Evolutionary conservation across 2,888 invertebrate species (phyloP), one percentile per base, ranked within the genome.

Genomic region (Leptogaster cylindrica): DNA sequence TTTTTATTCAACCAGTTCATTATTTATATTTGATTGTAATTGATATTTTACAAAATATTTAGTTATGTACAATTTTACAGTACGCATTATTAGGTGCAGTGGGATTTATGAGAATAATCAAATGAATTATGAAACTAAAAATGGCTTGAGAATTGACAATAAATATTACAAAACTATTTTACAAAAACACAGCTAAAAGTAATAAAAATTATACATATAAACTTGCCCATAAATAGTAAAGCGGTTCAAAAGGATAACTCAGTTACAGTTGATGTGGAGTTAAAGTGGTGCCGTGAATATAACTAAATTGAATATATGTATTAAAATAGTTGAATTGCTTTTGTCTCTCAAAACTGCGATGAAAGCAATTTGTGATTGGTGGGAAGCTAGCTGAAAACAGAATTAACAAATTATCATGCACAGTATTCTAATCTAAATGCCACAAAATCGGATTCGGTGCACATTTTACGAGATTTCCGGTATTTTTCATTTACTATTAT

Each of bases 401-500:
- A 58, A 58, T 36, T 16, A 58, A 58, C 25, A 58, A 28, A 20
- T 12, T 39, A 27, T 25, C 58, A 58, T 58, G 58, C 58, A 58
- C 36, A 58, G 25, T 2, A 20, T 41, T 58, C 28, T 58, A 39
- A 41, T 58, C 23, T 41, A 39, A 58, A 58, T 41, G 41, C 58
- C 23, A 36, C 25, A 25, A 58, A 58, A 39, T 58, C 52, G 70
- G 70, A 66, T 66, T 70, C 70, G 70, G 70, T 70, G 70, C 70
- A 70, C 70, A 70, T 67, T 66, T 68, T 67, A 70, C 70, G 70
- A 70, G 70, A 70, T 70, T 33, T 70, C 70, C 70, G 70, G 48
- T 58, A 52, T 16, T 64, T 41, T 44, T 27, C n/a, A n/a, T n/a
- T n/a, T n/a, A n/a, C n/a, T n/a, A n/a, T n/a, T n/a, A n/a, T n/a